Evolutionary conservation across 1,140 invertebrate genomes (phyloP), one percentile per base, ranked within the genome.

Genomic region (Asobara japonica): DNA sequence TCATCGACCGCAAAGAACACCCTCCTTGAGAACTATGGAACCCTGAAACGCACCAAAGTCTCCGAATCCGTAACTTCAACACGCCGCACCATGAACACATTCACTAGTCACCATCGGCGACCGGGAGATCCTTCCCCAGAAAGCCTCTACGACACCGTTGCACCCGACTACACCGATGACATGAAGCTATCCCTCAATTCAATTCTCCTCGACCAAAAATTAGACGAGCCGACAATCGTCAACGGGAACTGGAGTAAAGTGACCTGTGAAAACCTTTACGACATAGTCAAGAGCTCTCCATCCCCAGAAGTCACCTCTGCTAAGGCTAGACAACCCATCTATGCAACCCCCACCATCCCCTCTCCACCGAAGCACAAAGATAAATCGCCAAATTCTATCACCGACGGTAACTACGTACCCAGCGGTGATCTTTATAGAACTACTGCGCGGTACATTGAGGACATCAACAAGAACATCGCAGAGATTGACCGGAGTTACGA

Each of bases 401-500:
- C 71, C 2, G 79, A 83, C 16, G 77, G 78, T 0, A 84, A 86
- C 73, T 84, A 86, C 61, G 81, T 85, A 0, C 81, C 82, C 0
- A 84, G 83, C 36, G 83, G 83, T n/a, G 83, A 84, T 77, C 76
- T 84, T 1, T 84, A 83, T 20, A 75, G 82, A 4, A 83, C 81
- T 30, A 84, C 83, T 2, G 79, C 78, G 0, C 78, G 76, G 48
- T 86, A 85, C 69, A 86, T 86, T 68, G 84, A 86, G 41, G 84
- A 86, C 38, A 84, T 86, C n/a, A 87, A 87, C 61, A 74, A 76
- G 1, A 87, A 87, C 69, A 79, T 87, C 4, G 84, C 84, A 0
- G 84, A 84, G 51, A 85, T 86, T 41, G 84, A 86, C 27, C 82
- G 84, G 27, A 86, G 79, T 29, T 83, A 83, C 73, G 84, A 83